phyloP scores from a whole-genome alignment of 2,113 vertebrate species.

The Lagenorhynchus albirostris region DNA sequence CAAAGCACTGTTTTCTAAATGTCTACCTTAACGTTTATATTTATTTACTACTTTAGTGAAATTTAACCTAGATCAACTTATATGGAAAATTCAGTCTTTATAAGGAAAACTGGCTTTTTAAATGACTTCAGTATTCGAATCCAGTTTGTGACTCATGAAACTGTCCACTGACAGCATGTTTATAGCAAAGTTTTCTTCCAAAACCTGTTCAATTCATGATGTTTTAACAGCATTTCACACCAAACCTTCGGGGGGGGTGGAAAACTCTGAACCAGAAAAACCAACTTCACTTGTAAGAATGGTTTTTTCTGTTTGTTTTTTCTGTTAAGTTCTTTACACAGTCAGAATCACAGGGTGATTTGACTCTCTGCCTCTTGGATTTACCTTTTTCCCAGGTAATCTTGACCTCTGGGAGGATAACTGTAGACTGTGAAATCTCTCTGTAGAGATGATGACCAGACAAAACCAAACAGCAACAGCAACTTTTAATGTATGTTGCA shows the following conservation, averaged over 20 bases:
- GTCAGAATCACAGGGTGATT: fast-evolving
- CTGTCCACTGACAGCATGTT: fast-evolving
- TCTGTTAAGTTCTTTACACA: background rate
- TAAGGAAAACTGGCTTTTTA: background rate
- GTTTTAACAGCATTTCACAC: background rate
- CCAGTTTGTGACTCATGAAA: background rate
- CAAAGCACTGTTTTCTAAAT: background rate
- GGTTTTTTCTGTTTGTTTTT: background rate
- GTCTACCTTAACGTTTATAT: background rate
- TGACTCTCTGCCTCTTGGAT: fast-evolving
- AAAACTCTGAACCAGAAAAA: background rate
- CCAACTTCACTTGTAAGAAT: background rate
- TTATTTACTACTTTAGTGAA: background rate
- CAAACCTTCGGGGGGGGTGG: fast-evolving
- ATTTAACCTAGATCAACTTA: fast-evolving
- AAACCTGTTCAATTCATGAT: too few relatives aligned
- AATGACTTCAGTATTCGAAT: fast-evolving
- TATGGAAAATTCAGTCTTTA: too few relatives aligned
- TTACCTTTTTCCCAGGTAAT: background rate
- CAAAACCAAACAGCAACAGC: background rate
- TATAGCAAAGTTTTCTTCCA: background rate
- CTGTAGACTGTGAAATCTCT: background rate
- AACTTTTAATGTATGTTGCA: background rate
- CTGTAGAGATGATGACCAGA: background rate
- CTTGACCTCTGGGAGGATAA: background rate